Evolutionary conservation across 2,888 invertebrate species (phyloP).

Genomic region (Antheraea yamamai): DNA sequence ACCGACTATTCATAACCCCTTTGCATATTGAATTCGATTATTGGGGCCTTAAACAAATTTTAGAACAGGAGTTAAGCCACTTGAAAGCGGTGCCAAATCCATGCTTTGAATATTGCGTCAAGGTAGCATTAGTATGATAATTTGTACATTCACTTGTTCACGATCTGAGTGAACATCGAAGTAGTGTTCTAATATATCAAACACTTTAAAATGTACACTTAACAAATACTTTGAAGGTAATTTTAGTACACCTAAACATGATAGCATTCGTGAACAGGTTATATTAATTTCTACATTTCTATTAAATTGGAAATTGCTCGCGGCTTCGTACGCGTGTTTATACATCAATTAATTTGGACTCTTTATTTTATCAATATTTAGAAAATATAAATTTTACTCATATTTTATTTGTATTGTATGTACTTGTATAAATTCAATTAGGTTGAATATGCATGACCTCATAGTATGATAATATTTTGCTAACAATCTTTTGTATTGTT

Average conservation of each 20-base stretch:
- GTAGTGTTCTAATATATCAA: not conserved
- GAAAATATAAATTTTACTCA: no score
- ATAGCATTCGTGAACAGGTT: not conserved
- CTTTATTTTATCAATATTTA: no score
- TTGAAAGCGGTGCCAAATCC: constrained; percentile 10
- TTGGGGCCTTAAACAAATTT: constrained; percentile 4
- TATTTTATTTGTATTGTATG: no score
- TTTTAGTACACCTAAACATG: not conserved
- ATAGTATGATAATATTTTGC: no score
- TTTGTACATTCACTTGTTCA: not conserved
- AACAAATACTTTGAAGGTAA: not conserved
- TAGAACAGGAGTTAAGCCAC: constrained; percentile 8
- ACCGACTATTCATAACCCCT: constrained; percentile 4
- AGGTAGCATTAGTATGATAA: constrained; percentile 10
- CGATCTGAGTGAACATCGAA: constrained; percentile 4
- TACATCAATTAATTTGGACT: no score
- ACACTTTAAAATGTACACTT: constrained; percentile 4
- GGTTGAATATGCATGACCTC: no score
- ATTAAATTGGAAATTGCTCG: not conserved
- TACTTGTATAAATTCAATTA: no score
- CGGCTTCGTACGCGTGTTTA: no score
- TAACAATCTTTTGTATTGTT: no score
- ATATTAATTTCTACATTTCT: not conserved
- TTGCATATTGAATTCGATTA: constrained; percentile 9
- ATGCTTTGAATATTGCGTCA: constrained; percentile 9